A percentile compares a stretch with the other conserved stretches of the same genome.
Evolutionary conservation across 2,113 vertebrate species (phyloP).

Genomic region (Thermophis baileyi): DNA sequence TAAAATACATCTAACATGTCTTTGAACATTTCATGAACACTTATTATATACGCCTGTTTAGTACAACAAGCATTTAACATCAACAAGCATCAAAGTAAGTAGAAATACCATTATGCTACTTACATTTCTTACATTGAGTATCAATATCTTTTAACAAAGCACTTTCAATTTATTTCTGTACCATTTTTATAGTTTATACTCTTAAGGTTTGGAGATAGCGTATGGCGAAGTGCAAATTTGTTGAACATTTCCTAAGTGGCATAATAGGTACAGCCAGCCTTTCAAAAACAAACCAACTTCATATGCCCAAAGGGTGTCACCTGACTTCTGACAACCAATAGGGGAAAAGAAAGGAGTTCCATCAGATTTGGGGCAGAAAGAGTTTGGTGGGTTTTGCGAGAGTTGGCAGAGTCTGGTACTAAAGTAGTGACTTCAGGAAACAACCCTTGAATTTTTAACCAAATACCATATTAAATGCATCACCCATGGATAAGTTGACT

Average conservation of each 20-base stretch:
- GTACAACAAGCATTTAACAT: not conserved
- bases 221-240: not conserved
- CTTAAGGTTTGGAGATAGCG: not conserved
- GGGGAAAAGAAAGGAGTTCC: not conserved
- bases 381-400: not conserved
- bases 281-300: not conserved
- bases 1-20: not conserved
- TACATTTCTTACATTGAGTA: not conserved
- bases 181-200: not conserved
- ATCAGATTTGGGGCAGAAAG: not conserved
- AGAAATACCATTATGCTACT: not conserved
- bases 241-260: not conserved
- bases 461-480: not conserved
- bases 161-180: not conserved
- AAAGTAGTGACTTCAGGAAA: not conserved
- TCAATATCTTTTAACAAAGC: not conserved
- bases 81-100: not conserved
- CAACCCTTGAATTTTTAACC: not conserved
- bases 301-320: not conserved
- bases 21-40: not conserved
- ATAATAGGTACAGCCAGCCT: not conserved
- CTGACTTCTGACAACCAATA: not conserved
- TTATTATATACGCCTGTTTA: not conserved
- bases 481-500: not conserved
- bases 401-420: not conserved